Conservation (phyloP, 1,140 invertebrate genomes). For the Leucophenga varia region DNA sequence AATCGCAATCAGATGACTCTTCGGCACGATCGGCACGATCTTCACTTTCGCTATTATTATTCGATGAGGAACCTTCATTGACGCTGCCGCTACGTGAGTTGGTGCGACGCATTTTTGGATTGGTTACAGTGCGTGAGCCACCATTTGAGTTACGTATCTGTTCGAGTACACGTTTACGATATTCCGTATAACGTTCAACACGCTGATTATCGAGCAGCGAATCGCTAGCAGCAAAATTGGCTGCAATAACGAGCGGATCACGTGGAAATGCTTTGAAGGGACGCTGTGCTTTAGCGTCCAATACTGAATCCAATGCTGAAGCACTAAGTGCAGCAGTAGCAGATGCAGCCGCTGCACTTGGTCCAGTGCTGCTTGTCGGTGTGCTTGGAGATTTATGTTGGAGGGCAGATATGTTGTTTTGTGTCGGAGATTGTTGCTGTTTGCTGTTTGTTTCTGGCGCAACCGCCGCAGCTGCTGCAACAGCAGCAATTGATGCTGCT, state of each 20-base stretch:
- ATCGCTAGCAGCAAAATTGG: constrained; percentile 57
- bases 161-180: constrained; percentile 66
- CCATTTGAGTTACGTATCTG: constrained; percentile 65
- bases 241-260: constrained; percentile 64
- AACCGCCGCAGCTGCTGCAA: constrained; percentile 13
- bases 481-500: constrained; percentile 35
- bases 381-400: constrained; percentile 30
- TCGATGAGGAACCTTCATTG: constrained; percentile 44
- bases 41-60: constrained; percentile 49
- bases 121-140: constrained; percentile 60
- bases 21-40: constrained; percentile 37
- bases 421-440: not conserved
- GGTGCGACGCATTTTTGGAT: constrained; percentile 67
- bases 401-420: not conserved
- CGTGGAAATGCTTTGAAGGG: constrained; percentile 75
- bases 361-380: constrained; percentile 14
- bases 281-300: constrained; percentile 50
- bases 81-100: constrained; percentile 47
- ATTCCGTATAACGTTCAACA: constrained; percentile 66
- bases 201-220: constrained; percentile 59
- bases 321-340: constrained; percentile 3
- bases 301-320: constrained; percentile 10
- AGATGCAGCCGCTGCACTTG: not conserved
- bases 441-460: constrained; percentile 6
- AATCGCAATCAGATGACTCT: constrained; percentile 52